phyloP scores from a whole-genome alignment of 2,113 vertebrate species.

The Phalacrocorax pelagicus region DNA sequence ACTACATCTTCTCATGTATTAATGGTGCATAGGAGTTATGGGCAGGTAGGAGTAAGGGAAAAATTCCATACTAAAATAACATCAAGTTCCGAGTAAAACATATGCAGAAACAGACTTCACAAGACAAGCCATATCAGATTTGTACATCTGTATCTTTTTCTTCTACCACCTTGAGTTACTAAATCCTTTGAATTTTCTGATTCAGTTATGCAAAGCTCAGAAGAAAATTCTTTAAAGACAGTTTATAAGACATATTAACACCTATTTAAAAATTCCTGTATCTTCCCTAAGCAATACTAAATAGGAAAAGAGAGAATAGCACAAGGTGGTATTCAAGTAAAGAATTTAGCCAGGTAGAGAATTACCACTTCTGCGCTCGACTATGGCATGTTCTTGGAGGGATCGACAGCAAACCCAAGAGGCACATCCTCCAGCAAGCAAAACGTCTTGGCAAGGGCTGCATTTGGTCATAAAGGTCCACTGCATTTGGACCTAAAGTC shows the following conservation, averaged over 20 bases:
- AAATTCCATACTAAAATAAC: neutral
- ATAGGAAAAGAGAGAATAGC: neutral
- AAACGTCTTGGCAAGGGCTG: neutral
- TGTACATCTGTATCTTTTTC: too few relatives aligned
- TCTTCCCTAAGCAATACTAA: neutral
- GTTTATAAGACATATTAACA: neutral
- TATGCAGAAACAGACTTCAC: neutral
- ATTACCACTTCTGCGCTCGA: neutral
- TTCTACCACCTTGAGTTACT: accelerated
- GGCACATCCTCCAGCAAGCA: accelerated
- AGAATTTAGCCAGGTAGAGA: neutral
- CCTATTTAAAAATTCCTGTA: neutral
- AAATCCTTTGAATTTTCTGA: accelerated
- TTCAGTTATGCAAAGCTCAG: neutral
- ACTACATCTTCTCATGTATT: neutral
- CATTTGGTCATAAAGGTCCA: too few relatives aligned
- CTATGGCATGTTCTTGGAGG: neutral
- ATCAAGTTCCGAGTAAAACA: neutral
- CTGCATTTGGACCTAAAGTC: neutral
- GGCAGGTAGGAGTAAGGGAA: neutral
- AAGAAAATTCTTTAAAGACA: neutral
- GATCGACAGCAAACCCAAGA: neutral
- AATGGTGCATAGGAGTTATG: accelerated
- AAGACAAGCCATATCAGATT: accelerated
- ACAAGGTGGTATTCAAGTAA: neutral